Evolutionary conservation across 2,797 vertebrate genomes (phyloP).

Genomic region (Hoplostethus atlanticus): DNA sequence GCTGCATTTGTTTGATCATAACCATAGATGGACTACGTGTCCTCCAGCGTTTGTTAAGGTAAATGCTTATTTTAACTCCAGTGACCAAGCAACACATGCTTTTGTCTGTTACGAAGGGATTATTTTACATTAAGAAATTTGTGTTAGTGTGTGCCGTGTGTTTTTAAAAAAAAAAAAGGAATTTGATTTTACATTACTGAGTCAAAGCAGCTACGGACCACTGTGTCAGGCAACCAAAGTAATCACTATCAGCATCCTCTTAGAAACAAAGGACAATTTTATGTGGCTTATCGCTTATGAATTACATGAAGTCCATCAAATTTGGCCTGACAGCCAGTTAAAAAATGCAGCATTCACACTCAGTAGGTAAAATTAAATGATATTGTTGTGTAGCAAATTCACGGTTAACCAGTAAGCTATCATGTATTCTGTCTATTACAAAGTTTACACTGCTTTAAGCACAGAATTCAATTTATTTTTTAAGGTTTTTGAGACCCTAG

Average conservation of each 20-base stretch:
- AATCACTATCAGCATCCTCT: not conserved
- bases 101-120: slow-evolving; percentile 16
- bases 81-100: not conserved
- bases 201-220: not conserved
- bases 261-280: not conserved
- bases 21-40: not conserved
- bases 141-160: slow-evolving; percentile 1
- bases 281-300: not conserved
- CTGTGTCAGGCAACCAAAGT: not conserved
- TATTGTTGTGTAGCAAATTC: slow-evolving; percentile 7
- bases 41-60: slow-evolving; percentile 8
- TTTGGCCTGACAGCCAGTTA: not conserved
- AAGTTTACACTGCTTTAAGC: not conserved
- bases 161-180: too few species aligned
- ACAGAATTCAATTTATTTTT: not conserved
- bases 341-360: not conserved
- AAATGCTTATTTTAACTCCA: not conserved
- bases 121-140: not conserved
- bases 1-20: slow-evolving; percentile 46
- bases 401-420: slow-evolving; percentile 6
- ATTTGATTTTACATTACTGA: not conserved
- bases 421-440: not conserved
- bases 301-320: slow-evolving; percentile 1
- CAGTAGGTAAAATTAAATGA: not conserved
- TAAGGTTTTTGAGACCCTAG: not conserved